These are phyloP conservation scores for Nesospiza acunhae DNA, from an alignment of 2,113 vertebrate genomes.

Conservation along the genomic window DNA sequence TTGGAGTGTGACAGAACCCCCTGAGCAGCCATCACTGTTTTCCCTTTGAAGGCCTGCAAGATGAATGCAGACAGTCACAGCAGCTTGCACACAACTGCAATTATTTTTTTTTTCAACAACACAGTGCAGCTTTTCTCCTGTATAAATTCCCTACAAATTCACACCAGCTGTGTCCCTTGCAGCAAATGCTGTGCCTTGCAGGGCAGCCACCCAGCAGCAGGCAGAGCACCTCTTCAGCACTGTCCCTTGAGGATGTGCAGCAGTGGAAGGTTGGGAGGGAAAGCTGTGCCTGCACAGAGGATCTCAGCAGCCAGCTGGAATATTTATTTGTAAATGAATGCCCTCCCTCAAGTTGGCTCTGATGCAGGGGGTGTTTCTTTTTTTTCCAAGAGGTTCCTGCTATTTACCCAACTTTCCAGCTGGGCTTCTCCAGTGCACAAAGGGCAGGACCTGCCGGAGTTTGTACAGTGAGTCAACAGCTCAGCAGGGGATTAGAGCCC, in stretches of 20 bases:
- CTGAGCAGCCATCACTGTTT: neutral
- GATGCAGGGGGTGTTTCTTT: neutral
- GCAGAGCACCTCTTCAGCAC: neutral
- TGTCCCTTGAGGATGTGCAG: neutral
- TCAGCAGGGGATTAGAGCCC: constrained; percentile 60
- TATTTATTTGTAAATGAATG: neutral
- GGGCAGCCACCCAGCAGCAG: neutral
- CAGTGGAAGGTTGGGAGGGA: neutral
- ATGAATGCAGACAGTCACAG: neutral
- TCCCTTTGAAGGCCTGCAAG: neutral
- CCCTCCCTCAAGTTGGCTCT: neutral
- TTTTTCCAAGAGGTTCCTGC: neutral
- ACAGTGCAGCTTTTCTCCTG: neutral
- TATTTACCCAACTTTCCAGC: constrained; percentile 56
- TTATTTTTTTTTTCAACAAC: neutral
- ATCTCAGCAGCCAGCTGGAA: neutral
- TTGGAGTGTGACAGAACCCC: neutral
- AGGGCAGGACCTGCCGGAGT: constrained; percentile 39
- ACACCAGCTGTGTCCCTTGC: neutral
- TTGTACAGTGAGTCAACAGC: constrained; percentile 63
- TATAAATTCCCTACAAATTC: neutral
- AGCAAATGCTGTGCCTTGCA: neutral
- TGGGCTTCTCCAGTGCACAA: constrained; percentile 21
- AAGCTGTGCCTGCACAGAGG: neutral
- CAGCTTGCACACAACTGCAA: neutral